A percentile compares a stretch with the other conserved stretches of the same genome.
These are phyloP conservation scores for Monarcha castaneiventris DNA, from an alignment of 2,113 vertebrate genomes.

Conservation along the genomic window DNA sequence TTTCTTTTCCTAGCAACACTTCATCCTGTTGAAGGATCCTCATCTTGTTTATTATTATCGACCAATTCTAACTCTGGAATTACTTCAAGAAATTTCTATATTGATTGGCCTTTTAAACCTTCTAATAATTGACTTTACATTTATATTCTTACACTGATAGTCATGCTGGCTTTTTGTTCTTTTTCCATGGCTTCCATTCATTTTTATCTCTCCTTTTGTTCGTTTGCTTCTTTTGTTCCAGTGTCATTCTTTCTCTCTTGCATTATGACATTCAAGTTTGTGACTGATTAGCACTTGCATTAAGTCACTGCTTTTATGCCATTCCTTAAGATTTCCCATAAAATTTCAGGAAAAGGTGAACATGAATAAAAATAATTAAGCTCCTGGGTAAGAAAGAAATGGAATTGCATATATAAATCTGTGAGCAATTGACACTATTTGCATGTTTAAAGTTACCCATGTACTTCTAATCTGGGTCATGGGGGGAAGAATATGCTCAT, in stretches of 20 bases:
- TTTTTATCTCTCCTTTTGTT: neutral
- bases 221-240: neutral
- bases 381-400: neutral
- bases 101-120: conserved; percentile 20
- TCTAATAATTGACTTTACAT: neutral
- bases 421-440: neutral
- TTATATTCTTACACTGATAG: neutral
- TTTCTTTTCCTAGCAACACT: neutral
- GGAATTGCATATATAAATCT: neutral
- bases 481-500: neutral
- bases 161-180: neutral
- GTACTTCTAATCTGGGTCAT: neutral
- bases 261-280: neutral
- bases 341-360: neutral
- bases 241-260: neutral
- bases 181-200: neutral
- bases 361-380: neutral
- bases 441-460: neutral
- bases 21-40: neutral
- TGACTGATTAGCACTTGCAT: neutral
- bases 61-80: neutral
- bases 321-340: neutral
- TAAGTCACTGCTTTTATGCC: neutral
- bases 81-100: conserved; percentile 15
- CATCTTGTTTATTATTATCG: neutral